phyloP scores from a whole-genome alignment of 2,113 vertebrate species.

The Hydropotes inermis region DNA sequence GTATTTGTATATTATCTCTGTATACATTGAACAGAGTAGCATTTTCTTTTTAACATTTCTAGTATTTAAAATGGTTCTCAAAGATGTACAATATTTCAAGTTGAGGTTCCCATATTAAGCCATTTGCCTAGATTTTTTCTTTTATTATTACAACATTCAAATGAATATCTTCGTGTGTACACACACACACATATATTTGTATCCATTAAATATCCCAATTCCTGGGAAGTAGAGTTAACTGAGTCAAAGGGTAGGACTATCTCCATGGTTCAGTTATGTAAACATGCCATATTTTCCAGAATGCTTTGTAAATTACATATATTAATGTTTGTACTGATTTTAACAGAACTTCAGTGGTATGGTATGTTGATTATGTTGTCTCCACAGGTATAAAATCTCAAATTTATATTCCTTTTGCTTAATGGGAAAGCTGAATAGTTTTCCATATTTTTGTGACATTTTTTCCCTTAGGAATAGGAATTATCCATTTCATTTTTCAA shows the following conservation, averaged over 20 bases:
- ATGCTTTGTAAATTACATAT: background rate
- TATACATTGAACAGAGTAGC: background rate
- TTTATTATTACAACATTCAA: conserved; percentile 8
- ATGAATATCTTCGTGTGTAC: background rate
- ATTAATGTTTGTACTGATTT: background rate
- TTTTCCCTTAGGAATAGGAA: background rate
- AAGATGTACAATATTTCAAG: background rate
- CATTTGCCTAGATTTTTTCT: background rate
- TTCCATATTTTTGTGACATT: background rate
- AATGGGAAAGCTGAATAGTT: background rate
- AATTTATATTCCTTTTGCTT: background rate
- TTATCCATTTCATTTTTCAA: background rate
- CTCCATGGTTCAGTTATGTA: background rate
- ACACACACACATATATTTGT: background rate
- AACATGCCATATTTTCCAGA: background rate
- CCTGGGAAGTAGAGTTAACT: background rate
- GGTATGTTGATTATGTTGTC: background rate
- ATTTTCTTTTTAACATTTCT: background rate
- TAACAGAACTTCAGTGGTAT: background rate
- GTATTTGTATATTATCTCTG: background rate
- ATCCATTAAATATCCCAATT: background rate
- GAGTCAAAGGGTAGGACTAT: background rate
- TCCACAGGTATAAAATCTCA: background rate
- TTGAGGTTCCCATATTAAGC: background rate
- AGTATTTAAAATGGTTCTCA: background rate